These are phyloP conservation scores for Mormyrops attenuatus DNA, from an alignment of 2,797 vertebrate genomes.

Conservation along the genomic window DNA sequence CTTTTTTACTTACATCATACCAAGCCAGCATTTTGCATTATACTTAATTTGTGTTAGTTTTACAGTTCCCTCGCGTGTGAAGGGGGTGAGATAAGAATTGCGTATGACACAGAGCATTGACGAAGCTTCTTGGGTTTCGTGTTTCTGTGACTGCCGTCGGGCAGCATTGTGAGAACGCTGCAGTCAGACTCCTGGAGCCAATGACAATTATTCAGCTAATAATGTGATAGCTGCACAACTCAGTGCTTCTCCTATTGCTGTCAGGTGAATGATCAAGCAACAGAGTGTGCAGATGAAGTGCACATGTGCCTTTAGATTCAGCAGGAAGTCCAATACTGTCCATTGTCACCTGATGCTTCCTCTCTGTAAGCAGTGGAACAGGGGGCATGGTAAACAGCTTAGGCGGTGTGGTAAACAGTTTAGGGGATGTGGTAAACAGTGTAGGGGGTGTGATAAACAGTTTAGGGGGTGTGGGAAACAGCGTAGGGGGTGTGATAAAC, in stretches of 20 bases:
- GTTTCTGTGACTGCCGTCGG: neutral
- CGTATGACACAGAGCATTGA: neutral
- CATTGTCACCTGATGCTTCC: neutral
- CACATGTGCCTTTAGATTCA: neutral
- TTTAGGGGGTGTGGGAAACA: neutral
- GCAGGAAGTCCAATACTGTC: neutral
- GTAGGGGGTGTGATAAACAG: too few relatives aligned
- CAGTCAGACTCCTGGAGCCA: neutral
- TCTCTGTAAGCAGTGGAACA: neutral
- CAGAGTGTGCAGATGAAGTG: neutral
- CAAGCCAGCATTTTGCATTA: neutral
- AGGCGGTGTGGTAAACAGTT: neutral
- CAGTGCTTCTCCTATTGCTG: neutral
- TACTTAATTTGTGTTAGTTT: neutral
- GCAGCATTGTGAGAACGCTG: neutral
- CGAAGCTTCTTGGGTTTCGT: neutral
- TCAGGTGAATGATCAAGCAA: neutral
- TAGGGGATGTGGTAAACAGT: neutral
- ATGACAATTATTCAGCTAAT: neutral
- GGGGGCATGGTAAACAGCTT: neutral
- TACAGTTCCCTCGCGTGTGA: neutral
- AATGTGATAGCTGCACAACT: neutral
- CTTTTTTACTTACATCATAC: neutral
- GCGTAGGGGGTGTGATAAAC: neutral
- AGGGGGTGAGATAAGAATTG: neutral